Percentiles rank a stretch among this genome's conserved stretches.
These are phyloP conservation scores for Heteractis magnifica DNA, from an alignment of 92 coral and sea anemone species.

Conservation along the genomic window DNA sequence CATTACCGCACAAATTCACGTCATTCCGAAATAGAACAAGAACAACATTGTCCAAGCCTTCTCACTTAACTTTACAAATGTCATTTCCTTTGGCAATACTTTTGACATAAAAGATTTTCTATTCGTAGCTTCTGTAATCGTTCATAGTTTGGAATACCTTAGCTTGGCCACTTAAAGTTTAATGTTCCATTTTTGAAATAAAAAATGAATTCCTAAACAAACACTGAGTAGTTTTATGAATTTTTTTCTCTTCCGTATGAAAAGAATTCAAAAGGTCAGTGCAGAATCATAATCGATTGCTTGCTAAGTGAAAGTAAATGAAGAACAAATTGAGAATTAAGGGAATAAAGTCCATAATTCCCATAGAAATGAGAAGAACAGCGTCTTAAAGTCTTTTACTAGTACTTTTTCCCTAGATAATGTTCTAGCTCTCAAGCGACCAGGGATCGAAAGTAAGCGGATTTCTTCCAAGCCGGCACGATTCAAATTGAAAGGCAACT, in stretches of 20 bases:
- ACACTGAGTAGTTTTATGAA: background rate
- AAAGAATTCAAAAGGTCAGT: background rate
- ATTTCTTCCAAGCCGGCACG: background rate
- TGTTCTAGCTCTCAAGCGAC: background rate
- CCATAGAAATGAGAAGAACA: background rate
- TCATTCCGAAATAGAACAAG: conserved; percentile 22
- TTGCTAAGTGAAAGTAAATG: background rate
- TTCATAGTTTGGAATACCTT: background rate
- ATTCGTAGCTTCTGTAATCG: background rate
- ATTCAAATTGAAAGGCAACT: too few relatives aligned
- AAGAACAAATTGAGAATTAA: background rate
- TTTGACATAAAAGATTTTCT: background rate
- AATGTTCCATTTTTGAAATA: background rate
- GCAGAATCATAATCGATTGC: background rate
- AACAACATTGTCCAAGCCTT: background rate
- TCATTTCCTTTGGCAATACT: background rate
- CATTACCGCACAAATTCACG: conserved; percentile 16
- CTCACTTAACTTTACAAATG: background rate
- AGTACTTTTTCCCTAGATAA: background rate
- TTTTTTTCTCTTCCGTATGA: background rate
- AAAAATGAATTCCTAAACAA: background rate
- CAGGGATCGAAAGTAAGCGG: conserved; percentile 14
- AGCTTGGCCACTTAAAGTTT: background rate
- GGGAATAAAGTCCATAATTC: background rate
- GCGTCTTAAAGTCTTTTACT: background rate